A percentile compares a stretch with the other conserved stretches of the same genome.
These are phyloP conservation scores for Drosophila murphyi DNA, from an alignment of 1,140 invertebrate species.

Conservation along the genomic window DNA sequence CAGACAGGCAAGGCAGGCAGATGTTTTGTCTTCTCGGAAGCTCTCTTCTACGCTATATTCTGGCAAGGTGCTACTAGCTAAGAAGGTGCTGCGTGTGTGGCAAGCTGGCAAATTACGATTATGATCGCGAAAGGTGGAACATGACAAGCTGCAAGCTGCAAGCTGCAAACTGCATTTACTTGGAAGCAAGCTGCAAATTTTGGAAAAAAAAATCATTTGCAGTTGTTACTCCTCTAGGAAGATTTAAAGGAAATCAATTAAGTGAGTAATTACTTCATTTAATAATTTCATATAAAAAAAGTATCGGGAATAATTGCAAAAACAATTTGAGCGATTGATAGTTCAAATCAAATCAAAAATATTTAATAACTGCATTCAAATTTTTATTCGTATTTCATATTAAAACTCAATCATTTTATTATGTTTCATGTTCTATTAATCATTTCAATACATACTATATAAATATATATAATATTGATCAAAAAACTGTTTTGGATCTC, in stretches of 20 bases:
- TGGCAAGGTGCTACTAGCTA: constrained; percentile 38
- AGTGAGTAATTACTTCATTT: background rate
- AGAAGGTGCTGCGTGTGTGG: constrained; percentile 17
- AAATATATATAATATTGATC: no score
- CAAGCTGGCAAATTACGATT: constrained; percentile 27
- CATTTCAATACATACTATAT: no score
- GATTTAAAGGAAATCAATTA: background rate
- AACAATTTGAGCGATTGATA: no score
- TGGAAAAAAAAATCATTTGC: background rate
- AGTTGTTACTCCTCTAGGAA: background rate
- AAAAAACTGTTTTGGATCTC: no score
- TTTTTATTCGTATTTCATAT: no score
- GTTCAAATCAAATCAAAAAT: no score
- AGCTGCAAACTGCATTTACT: constrained; percentile 64
- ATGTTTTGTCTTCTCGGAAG: constrained; percentile 70
- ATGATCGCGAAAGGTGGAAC: constrained; percentile 53
- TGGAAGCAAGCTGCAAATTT: constrained; percentile 70
- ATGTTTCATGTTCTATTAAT: no score
- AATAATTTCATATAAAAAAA: no score
- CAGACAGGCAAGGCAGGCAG: constrained; percentile 52
- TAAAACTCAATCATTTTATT: no score
- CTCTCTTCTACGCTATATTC: constrained; percentile 22
- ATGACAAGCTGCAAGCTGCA: constrained; percentile 69
- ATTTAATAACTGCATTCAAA: no score
- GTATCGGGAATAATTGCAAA: no score